These are phyloP conservation scores for Proisotoma minuta DNA, from an alignment of 2,888 invertebrate species.

Conservation along the genomic window DNA sequence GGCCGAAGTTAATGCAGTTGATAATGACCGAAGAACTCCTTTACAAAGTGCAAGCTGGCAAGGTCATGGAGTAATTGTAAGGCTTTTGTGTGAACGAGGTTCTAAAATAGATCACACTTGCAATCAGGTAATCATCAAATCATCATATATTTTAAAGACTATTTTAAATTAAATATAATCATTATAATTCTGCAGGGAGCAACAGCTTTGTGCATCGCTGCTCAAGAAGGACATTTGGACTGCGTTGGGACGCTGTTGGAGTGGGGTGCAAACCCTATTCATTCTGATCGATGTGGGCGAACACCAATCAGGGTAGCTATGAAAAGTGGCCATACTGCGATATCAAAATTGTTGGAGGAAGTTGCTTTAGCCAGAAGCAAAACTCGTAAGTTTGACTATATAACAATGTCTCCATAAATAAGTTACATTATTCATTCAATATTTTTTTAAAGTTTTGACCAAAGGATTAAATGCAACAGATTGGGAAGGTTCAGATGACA, in stretches of 20 bases:
- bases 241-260: conserved; percentile 80
- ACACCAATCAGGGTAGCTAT: conserved; percentile 84
- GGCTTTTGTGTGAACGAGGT: conserved; percentile 70
- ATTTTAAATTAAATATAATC: background rate
- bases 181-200: conserved; percentile 61
- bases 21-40: conserved; percentile 80
- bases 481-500: conserved; percentile 47
- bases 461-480: conserved; percentile 76
- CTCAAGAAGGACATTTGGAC: conserved; percentile 84
- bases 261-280: conserved; percentile 77
- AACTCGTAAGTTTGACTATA: conserved; percentile 34
- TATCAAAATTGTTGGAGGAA: conserved; percentile 72
- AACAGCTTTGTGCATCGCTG: conserved; percentile 86
- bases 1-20: conserved; percentile 81
- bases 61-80: conserved; percentile 79
- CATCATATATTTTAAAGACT: background rate
- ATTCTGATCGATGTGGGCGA: conserved; percentile 70
- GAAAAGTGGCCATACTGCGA: conserved; percentile 82
- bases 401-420: background rate
- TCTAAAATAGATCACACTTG: conserved; percentile 84
- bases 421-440: background rate
- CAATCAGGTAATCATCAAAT: conserved; percentile 59
- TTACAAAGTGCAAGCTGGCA: conserved; percentile 95
- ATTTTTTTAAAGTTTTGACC: conserved; percentile 64
- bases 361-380: conserved; percentile 60